phyloP scores from a whole-genome alignment of 2,888 invertebrate species.

The Cryptus armator region DNA sequence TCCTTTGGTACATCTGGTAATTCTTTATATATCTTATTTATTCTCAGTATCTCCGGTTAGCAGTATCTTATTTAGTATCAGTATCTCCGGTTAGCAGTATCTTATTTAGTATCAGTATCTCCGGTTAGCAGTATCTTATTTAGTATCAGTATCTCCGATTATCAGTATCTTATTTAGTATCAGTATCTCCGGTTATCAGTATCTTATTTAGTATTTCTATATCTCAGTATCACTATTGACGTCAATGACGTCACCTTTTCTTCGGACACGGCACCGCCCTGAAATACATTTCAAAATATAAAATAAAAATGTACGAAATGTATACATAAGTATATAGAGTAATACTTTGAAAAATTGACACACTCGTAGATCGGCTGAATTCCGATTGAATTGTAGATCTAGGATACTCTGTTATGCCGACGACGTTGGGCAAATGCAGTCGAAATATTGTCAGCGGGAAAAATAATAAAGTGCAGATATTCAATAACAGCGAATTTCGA shows the following conservation, averaged over 20 bases:
- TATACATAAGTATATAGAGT: background rate
- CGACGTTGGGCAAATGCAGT: conserved; percentile 90
- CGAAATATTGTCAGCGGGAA: conserved; percentile 89
- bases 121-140: background rate
- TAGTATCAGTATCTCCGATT: too few relatives aligned
- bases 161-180: too few relatives aligned
- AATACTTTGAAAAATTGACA: too few relatives aligned
- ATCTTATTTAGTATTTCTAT: too few relatives aligned
- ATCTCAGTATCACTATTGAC: background rate
- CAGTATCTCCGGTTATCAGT: background rate
- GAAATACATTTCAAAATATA: conserved; percentile 4
- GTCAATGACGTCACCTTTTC: background rate
- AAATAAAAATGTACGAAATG: background rate
- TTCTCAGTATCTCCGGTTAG: background rate
- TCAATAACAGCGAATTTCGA: conserved; percentile 89
- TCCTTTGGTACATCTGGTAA: conserved; percentile 3
- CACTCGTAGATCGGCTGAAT: too few relatives aligned
- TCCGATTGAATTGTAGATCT: too few relatives aligned
- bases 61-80: background rate
- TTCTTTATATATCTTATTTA: background rate
- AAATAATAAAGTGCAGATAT: conserved; percentile 91
- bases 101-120: too few relatives aligned
- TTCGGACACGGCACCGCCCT: background rate
- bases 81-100: too few relatives aligned
- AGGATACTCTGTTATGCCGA: conserved; percentile 90